These are phyloP conservation scores for Actenoides hombroni DNA, from an alignment of 2,113 vertebrate genomes.

Conservation along the genomic window DNA sequence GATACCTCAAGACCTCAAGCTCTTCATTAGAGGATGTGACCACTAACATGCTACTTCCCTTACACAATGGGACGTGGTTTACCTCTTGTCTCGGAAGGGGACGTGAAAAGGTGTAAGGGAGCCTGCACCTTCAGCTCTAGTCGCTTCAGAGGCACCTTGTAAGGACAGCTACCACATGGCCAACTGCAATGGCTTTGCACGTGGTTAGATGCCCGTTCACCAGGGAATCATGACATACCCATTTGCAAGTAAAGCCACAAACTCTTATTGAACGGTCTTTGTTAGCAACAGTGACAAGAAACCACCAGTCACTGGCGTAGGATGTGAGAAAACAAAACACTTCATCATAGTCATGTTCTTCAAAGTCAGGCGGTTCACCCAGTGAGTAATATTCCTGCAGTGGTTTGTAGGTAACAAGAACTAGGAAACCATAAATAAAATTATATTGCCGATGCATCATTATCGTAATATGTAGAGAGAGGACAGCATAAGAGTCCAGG, in stretches of 20 bases:
- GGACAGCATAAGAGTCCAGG: not conserved
- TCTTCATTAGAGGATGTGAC: not conserved
- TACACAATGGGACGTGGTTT: not conserved
- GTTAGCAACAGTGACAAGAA: not conserved
- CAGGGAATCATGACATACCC: not conserved
- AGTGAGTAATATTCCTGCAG: slow-evolving; percentile 21
- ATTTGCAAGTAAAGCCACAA: not conserved
- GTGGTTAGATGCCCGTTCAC: not conserved
- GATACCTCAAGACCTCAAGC: not conserved
- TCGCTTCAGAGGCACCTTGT: not conserved
- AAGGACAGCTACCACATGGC: not conserved
- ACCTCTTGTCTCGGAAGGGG: not conserved
- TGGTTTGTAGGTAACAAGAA: slow-evolving; percentile 3
- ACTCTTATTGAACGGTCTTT: not conserved
- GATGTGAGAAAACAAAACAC: slow-evolving; percentile 26
- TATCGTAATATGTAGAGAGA: not conserved
- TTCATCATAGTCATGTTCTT: not conserved
- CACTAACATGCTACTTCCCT: not conserved
- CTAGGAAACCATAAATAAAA: not conserved
- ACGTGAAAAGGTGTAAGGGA: not conserved
- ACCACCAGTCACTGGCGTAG: not conserved
- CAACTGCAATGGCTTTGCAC: not conserved
- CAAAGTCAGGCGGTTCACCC: not conserved
- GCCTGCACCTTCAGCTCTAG: not conserved
- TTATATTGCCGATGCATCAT: not conserved